Conservation (phyloP, 1,140 invertebrate species). For the Platyscapa corneri region DNA sequence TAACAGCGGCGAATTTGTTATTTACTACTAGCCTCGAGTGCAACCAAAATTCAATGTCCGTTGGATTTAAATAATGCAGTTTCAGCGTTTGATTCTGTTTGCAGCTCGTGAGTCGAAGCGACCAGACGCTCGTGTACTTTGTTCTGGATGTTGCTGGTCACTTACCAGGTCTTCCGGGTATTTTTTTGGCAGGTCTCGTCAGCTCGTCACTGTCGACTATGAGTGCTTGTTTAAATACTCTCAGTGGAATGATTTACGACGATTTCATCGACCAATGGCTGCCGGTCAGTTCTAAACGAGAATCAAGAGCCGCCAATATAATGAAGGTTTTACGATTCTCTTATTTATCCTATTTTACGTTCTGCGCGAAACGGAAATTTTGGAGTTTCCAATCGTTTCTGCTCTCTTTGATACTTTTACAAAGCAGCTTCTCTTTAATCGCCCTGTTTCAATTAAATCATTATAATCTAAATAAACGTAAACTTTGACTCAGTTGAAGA, state of each 20-base stretch:
- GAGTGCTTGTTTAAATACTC: conserved; percentile 73
- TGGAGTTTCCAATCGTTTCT: neutral
- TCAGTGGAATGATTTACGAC: conserved; percentile 77
- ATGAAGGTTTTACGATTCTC: conserved; percentile 62
- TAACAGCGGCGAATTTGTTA: too few relatives aligned
- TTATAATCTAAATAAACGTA: too few relatives aligned
- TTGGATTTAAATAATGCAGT: too few relatives aligned
- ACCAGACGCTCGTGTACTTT: conserved; percentile 77
- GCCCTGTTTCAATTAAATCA: too few relatives aligned
- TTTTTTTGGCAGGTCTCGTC: conserved; percentile 83
- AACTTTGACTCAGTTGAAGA: too few relatives aligned
- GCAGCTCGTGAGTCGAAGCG: conserved; percentile 62
- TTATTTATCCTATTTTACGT: neutral
- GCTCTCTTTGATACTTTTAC: too few relatives aligned
- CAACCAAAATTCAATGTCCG: too few relatives aligned
- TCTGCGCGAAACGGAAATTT: too few relatives aligned
- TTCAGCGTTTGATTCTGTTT: too few relatives aligned
- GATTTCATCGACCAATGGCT: conserved; percentile 74
- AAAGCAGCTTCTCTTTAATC: too few relatives aligned
- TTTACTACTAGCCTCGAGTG: too few relatives aligned
- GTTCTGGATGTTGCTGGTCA: conserved; percentile 77
- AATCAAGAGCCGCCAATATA: conserved; percentile 63
- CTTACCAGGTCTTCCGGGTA: conserved; percentile 78
- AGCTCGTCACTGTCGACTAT: conserved; percentile 79
- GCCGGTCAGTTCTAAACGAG: conserved; percentile 58